Percentiles rank a stretch among this genome's conserved stretches.
Evolutionary conservation across 2,888 invertebrate species (phyloP).

Genomic region (Synergus gifuensis): DNA sequence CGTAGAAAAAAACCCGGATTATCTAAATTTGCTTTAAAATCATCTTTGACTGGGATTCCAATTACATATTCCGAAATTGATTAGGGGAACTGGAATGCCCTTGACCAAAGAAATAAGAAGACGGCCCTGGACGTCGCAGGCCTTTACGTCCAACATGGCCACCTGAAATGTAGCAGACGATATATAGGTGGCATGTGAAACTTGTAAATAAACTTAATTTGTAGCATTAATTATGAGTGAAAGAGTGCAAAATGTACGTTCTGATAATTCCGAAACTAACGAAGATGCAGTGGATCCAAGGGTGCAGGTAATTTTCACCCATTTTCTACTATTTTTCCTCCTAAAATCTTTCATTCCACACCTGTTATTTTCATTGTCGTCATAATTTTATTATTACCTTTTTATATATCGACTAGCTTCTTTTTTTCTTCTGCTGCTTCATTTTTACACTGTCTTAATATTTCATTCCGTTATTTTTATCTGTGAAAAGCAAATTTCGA

Average conservation of each 20-base stretch:
- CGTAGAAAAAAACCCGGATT: no score
- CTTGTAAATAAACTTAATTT: slow-evolving; percentile 68
- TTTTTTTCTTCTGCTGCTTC: slow-evolving; percentile 5
- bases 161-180: slow-evolving; percentile 75
- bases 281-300: slow-evolving; percentile 88
- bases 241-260: slow-evolving; percentile 56
- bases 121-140: slow-evolving; percentile 31
- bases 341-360: neutral
- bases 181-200: slow-evolving; percentile 73
- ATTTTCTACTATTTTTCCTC: neutral
- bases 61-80: slow-evolving; percentile 14
- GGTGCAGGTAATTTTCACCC: slow-evolving; percentile 83
- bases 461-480: neutral
- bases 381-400: slow-evolving; percentile 29
- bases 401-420: neutral
- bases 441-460: neutral
- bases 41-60: neutral
- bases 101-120: slow-evolving; percentile 19
- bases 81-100: neutral
- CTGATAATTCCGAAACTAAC: slow-evolving; percentile 68
- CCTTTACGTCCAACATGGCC: slow-evolving; percentile 71
- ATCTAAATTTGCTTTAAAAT: no score
- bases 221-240: slow-evolving; percentile 63
- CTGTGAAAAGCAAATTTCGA: neutral
- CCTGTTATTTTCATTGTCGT: slow-evolving; percentile 41